Evolutionary conservation across 2,888 invertebrate genomes (phyloP).

Genomic region (Eilema sororculum): DNA sequence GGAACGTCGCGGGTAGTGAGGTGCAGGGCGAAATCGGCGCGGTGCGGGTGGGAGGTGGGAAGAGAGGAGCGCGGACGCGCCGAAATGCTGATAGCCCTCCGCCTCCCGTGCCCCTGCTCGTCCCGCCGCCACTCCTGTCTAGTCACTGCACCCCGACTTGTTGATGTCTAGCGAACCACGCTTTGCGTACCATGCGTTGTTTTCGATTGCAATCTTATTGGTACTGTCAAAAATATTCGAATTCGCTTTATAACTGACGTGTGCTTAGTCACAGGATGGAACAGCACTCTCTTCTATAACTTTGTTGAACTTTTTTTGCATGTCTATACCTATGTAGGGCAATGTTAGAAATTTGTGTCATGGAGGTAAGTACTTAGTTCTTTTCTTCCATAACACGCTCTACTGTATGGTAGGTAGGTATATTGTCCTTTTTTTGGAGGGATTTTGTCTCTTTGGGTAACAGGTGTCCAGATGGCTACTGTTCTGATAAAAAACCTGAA

Average conservation of each 20-base stretch:
- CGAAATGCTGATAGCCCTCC: constrained; percentile 84
- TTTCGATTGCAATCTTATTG: constrained; percentile 27
- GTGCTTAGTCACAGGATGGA: too few species aligned
- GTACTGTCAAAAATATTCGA: not conserved
- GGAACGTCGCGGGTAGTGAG: constrained; percentile 79
- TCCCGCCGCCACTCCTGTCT: constrained; percentile 53
- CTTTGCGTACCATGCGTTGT: constrained; percentile 49
- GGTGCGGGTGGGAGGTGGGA: constrained; percentile 60
- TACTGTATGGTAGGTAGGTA: too few species aligned
- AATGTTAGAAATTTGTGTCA: not conserved
- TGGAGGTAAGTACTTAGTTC: not conserved
- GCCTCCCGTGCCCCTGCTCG: constrained; percentile 57
- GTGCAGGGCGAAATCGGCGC: constrained; percentile 82
- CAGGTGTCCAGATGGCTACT: not conserved
- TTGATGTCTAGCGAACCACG: constrained; percentile 42
- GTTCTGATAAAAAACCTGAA: not conserved
- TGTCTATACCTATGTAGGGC: not conserved
- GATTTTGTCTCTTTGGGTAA: not conserved
- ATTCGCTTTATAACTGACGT: not conserved
- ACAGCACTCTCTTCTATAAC: not conserved
- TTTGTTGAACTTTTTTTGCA: not conserved
- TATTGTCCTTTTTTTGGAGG: not conserved
- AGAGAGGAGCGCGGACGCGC: constrained; percentile 76
- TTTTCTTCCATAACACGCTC: not conserved
- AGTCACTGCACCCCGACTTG: constrained; percentile 62